Percentiles rank a stretch among this genome's conserved stretches.
These are phyloP conservation scores for Tricholaema leucomelas DNA, from an alignment of 2,113 vertebrate genomes.

Conservation along the genomic window DNA sequence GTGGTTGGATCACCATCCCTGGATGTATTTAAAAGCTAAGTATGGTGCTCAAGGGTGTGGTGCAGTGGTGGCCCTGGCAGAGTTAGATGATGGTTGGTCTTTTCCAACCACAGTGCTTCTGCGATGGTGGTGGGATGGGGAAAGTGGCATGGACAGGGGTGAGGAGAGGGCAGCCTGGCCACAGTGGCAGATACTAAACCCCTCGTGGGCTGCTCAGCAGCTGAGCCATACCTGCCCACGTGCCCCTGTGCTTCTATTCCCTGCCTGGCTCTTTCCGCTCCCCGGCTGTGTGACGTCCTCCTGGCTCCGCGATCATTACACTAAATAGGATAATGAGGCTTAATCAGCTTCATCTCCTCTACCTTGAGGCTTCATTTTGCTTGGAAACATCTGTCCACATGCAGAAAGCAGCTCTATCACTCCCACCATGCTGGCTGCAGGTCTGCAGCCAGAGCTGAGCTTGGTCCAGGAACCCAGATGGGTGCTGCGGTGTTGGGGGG, in stretches of 20 bases:
- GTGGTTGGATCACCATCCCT: too few relatives aligned
- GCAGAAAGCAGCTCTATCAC: accelerated
- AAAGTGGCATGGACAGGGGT: not conserved
- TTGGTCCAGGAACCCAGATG: accelerated
- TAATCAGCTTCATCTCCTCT: slow-evolving; percentile 26
- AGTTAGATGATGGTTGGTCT: too few relatives aligned
- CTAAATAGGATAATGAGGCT: slow-evolving; percentile 17
- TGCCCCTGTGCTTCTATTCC: accelerated
- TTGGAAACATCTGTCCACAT: accelerated
- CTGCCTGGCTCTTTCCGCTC: not conserved
- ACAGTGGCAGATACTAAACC: accelerated
- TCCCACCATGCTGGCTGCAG: accelerated
- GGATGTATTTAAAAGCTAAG: too few relatives aligned
- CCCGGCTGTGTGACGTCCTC: not conserved
- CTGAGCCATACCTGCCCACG: not conserved
- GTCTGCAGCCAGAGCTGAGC: not conserved
- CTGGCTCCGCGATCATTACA: not conserved
- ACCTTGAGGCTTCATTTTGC: not conserved
- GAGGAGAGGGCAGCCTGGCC: not conserved
- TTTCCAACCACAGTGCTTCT: too few relatives aligned
- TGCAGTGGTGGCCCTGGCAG: too few relatives aligned
- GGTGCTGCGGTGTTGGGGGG: accelerated
- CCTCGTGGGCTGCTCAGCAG: accelerated
- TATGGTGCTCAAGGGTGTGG: too few relatives aligned
- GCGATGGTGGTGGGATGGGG: not conserved